Conservation (phyloP, 2,797 vertebrate species). For the Acanthurus tractus region DNA sequence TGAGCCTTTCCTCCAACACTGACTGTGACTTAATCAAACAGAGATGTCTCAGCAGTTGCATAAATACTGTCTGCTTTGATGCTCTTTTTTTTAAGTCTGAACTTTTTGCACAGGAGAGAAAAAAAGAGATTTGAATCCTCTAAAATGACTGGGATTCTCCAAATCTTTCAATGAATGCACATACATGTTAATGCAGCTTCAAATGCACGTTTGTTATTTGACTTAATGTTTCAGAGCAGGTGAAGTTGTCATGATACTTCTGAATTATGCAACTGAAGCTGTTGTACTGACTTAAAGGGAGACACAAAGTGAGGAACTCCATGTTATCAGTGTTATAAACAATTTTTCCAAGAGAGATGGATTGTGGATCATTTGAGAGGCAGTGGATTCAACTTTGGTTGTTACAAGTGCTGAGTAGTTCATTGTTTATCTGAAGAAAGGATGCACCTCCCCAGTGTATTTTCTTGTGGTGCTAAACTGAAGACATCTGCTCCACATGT, state of each 20-base stretch:
- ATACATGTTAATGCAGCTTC: not conserved
- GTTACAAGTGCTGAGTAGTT: constrained; percentile 24
- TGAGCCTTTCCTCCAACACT: constrained; percentile 38
- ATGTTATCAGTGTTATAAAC: constrained; percentile 29
- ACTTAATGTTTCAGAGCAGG: not conserved
- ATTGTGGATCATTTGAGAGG: constrained; percentile 27
- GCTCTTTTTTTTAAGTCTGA: constrained; percentile 9
- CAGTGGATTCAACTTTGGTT: constrained; percentile 12
- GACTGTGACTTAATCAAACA: constrained; percentile 8
- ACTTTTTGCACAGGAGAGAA: constrained; percentile 1
- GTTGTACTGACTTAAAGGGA: not conserved
- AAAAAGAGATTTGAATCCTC: not conserved
- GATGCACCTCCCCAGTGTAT: too few species aligned
- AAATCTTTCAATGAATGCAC: not conserved
- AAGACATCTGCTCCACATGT: too few species aligned
- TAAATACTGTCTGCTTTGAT: constrained; percentile 40
- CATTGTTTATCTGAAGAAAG: not conserved
- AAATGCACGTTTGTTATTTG: not conserved
- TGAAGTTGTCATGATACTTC: not conserved
- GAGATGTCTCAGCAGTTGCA: constrained; percentile 19
- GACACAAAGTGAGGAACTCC: constrained; percentile 5
- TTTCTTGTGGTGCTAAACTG: too few species aligned
- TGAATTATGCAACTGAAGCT: not conserved
- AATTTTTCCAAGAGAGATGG: constrained; percentile 36
- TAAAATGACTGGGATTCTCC: constrained; percentile 8